Conservation (phyloP, 2,113 vertebrate genomes). For the Hippopotamus amphibius region DNA sequence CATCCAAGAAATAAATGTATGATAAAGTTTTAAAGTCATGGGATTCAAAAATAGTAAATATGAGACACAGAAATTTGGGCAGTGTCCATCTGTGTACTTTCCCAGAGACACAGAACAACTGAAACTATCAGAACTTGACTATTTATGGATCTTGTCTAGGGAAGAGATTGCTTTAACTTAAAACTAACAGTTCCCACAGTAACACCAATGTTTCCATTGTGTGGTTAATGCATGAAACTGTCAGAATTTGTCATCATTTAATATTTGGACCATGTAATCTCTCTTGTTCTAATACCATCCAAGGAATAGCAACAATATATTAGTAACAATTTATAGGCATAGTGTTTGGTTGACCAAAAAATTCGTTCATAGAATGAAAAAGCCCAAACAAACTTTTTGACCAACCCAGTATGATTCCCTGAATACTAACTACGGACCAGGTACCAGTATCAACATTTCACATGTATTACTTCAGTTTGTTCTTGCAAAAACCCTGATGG, state of each 20-base stretch:
- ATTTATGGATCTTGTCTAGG: background rate
- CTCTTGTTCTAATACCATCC: background rate
- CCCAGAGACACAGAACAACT: background rate
- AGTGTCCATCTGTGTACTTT: background rate
- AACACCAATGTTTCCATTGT: background rate
- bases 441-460: background rate
- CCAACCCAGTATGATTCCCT: background rate
- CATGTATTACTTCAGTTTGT: background rate
- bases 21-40: background rate
- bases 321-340: background rate
- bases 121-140: background rate
- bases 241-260: background rate
- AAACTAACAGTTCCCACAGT: background rate
- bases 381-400: too few species aligned
- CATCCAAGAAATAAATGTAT: background rate
- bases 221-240: background rate
- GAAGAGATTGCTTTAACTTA: background rate
- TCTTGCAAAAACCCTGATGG: background rate
- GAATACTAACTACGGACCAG: background rate
- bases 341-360: too few species aligned
- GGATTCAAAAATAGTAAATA: background rate
- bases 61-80: background rate
- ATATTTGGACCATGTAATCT: background rate
- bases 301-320: background rate
- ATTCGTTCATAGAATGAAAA: too few species aligned